Conservation (phyloP, 2,888 invertebrate genomes). For the Cheilosia scutellata region DNA sequence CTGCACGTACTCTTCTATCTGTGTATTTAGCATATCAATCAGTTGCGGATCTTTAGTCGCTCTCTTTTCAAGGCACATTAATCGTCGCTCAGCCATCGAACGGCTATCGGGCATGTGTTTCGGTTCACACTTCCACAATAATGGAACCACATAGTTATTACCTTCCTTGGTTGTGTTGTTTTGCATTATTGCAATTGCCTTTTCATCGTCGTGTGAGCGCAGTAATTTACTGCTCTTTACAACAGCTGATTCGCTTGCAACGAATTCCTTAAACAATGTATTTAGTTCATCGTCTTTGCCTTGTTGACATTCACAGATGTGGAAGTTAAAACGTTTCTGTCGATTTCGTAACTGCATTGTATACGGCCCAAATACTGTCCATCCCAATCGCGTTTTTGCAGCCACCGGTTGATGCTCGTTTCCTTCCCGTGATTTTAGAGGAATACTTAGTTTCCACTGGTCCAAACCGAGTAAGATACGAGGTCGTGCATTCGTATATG, state of each 20-base stretch:
- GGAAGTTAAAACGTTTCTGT: background rate
- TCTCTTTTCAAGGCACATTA: constrained; percentile 17
- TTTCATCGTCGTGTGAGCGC: constrained; percentile 5
- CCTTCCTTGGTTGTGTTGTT: constrained; percentile 2
- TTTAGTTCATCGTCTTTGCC: background rate
- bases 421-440: constrained; percentile 15
- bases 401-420: constrained; percentile 1
- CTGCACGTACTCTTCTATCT: constrained; percentile 23
- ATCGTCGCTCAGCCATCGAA: constrained; percentile 14
- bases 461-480: constrained; percentile 17
- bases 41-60: background rate
- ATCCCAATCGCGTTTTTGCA: constrained; percentile 12
- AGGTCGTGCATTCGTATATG: constrained; percentile 15
- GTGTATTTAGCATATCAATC: background rate
- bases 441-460: constrained; percentile 11
- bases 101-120: constrained; percentile 17
- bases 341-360: background rate
- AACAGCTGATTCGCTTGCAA: constrained; percentile 1
- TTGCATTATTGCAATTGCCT: background rate
- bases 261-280: constrained; percentile 5
- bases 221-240: background rate
- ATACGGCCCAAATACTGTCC: constrained; percentile 3
- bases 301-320: constrained; percentile 22
- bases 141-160: constrained; percentile 10
- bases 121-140: constrained; percentile 15